Evolutionary conservation across 2,113 vertebrate genomes (phyloP), one percentile per base, ranked within the genome.

Genomic region (Sylvia atricapilla): DNA sequence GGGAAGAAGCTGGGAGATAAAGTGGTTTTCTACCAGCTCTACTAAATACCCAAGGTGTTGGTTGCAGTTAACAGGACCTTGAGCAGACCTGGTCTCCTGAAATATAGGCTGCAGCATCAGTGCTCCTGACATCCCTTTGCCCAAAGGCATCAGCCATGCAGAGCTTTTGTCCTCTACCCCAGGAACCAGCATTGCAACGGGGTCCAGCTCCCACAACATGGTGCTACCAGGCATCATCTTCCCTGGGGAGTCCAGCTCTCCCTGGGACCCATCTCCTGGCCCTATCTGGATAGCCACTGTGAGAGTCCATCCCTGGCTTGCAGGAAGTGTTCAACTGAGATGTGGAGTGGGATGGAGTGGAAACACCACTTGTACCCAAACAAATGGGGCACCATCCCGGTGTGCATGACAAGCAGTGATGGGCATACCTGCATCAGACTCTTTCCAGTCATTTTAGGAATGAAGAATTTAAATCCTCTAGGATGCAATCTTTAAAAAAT

Each of bases 121-220:
- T 7, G 10, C 28, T 43, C 58, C 59, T 46, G n/a, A 56, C 58
- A 58, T 33, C 28, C 25, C 58, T 83, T 49, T 58, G 7, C 16
- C 18, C 2, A 15, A 73, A 82, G 37, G 17, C 52, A 75, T 31
- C 0, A 1, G 39, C 47, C 43, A 8, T 0, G 2, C 23, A 62
- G 41, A 80, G 9, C n/a, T 62, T 62, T 28, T 58, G 6, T 15
- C 15, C 39, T 35, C 76, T 87, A 62, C 10, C 43, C 17, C 60
- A 46, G 66, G 46, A 82, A 11, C 11, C 41, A 37, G 24, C 3
- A 1, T 33, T 68, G 31, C 3, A 4, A 2, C 25, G 15, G 24
- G 3, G 3, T 49, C 44, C 76, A 35, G 77, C 30, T 73, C 33
- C 24, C 21, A 30, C 0, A 0, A 6, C 17, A 6, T 7, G n/a